phyloP scores from a whole-genome alignment of 2,888 invertebrate genomes.

The Epirrita christyi region DNA sequence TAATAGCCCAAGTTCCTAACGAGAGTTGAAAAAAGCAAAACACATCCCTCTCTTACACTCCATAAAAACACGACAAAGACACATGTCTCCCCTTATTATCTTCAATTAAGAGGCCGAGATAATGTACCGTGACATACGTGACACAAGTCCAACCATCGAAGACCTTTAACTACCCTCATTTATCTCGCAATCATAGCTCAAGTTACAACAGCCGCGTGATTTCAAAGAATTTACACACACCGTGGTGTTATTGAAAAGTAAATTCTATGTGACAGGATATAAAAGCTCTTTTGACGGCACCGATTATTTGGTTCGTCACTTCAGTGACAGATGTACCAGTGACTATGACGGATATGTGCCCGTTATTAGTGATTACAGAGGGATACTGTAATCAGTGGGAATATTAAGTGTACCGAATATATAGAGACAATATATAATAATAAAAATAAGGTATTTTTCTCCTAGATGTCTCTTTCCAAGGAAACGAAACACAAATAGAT shows the following conservation, averaged over 20 bases:
- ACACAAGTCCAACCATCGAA: conserved; percentile 52
- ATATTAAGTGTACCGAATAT: conserved; percentile 43
- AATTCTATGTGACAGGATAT: conserved; percentile 30
- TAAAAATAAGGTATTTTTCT: neutral
- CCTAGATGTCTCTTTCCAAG: neutral
- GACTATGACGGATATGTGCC: conserved; percentile 68
- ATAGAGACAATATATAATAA: no score
- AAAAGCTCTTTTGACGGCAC: conserved; percentile 27
- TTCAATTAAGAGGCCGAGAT: conserved; percentile 83
- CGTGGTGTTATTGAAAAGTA: conserved; percentile 42
- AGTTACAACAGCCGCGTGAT: conserved; percentile 49
- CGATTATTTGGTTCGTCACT: conserved; percentile 46
- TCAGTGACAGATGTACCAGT: conserved; percentile 69
- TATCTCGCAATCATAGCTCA: conserved; percentile 46
- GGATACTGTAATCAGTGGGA: conserved; percentile 68
- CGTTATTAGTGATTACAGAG: conserved; percentile 74
- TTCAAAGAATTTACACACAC: conserved; percentile 51
- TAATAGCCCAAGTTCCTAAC: conserved; percentile 67
- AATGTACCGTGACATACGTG: conserved; percentile 78
- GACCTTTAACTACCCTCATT: conserved; percentile 42
- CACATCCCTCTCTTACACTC: conserved; percentile 74
- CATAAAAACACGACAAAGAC: conserved; percentile 83
- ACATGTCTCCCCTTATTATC: conserved; percentile 83
- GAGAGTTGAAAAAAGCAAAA: conserved; percentile 69
- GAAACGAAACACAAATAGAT: conserved; percentile 24